Base-by-base conservation (phyloP, 2,113 vertebrate species). In the Uria lomvia region DNA sequence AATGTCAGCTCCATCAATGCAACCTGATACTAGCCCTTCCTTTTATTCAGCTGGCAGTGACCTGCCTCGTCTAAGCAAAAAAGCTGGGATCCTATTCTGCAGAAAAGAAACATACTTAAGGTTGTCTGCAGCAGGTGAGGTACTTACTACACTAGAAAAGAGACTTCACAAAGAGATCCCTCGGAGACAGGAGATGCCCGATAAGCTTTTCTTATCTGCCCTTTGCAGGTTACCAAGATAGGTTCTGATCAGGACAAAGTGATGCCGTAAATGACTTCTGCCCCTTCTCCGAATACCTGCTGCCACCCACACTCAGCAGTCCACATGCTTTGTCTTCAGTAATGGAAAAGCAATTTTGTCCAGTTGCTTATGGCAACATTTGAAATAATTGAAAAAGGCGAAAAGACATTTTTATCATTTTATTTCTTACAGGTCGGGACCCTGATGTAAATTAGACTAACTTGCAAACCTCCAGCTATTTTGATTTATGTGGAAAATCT, bases 401-500 rank as follows among this genome's bases (percentile, higher is more conserved):
- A 91, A 91, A 81, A 95, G 19, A 70, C 6, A 59, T 72, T 63
- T 85, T 88, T 92, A 82, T 82, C n/a, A 47, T 92, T 92, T 91
- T 88, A 79, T 92, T 92, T 87, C 77, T 88, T 63, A n/a, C 42
- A 88, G 56, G 45, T 62, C 2, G 0, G 26, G 32, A 72, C 53
- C 20, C 18, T 91, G 45, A 60, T 91, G 62, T 53, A 91, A 97
- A 92, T 63, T 45, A 86, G 52, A 42, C 16, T 88, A 70, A 70
- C 73, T 76, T 94, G n/a, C 26, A 85, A 89, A 88, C 45, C 45
- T 95, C 32, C 38, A 87, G 70, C n/a, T 96, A 50, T 72, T 91
- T 86, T 86, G 80, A 96, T 87, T 92, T 87, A 95, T 76, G 84
- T 72, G 70, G 53, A 90, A 95, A 96, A 76, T 79, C 66, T 75